These are phyloP conservation scores for Nasonia longicornis DNA, from an alignment of 1,140 invertebrate genomes.

Conservation along the genomic window DNA sequence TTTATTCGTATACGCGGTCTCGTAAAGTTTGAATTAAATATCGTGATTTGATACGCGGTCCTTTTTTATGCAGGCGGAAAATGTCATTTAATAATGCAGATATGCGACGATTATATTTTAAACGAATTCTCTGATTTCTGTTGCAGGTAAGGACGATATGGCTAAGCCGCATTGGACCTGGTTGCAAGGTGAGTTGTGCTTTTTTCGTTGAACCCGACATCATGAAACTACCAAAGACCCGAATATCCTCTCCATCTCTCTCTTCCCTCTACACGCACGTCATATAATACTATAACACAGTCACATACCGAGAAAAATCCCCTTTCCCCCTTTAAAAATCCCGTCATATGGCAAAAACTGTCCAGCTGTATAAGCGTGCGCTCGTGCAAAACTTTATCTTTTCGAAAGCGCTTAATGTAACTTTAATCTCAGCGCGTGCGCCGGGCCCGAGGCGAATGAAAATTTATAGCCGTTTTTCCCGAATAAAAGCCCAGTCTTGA, in stretches of 20 bases:
- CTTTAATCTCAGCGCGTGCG: conserved; percentile 50
- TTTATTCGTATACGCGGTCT: not conserved
- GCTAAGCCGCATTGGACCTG: conserved; percentile 69
- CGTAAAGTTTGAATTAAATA: conserved; percentile 40
- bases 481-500: conserved; percentile 9
- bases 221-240: conserved; percentile 24
- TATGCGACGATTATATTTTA: not conserved
- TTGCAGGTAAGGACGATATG: conserved; percentile 69
- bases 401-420: conserved; percentile 56
- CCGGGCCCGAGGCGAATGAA: conserved; percentile 53
- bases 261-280: not conserved
- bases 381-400: conserved; percentile 47
- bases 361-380: conserved; percentile 48
- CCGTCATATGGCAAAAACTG: conserved; percentile 43
- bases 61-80: not conserved
- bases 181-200: conserved; percentile 68
- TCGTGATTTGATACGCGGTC: not conserved
- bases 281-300: not conserved
- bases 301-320: not conserved
- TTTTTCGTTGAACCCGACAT: conserved; percentile 50
- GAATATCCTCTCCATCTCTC: not conserved
- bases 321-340: conserved; percentile 22
- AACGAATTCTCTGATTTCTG: conserved; percentile 43
- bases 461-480: conserved; percentile 48
- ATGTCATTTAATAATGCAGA: not conserved